phyloP scores from a whole-genome alignment of 2,888 invertebrate genomes.

The Pantelozetes paolii region DNA sequence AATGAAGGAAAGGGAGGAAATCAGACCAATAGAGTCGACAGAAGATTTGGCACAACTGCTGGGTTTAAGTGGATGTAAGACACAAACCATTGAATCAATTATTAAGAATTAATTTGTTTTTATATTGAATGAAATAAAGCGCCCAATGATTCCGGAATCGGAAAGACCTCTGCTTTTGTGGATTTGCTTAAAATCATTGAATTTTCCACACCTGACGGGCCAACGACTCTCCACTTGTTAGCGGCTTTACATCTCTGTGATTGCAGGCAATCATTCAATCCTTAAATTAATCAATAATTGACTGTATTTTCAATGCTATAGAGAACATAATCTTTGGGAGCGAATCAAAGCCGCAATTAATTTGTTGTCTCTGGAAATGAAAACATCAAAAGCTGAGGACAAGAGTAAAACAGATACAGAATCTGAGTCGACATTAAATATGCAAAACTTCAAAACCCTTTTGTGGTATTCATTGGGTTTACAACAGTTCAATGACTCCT shows the following conservation, averaged over 20 bases:
- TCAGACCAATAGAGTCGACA: conserved; percentile 33
- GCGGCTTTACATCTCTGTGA: conserved; percentile 37
- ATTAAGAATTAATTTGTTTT: background rate
- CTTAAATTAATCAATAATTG: background rate
- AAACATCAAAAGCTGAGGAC: background rate
- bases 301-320: background rate
- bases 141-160: background rate
- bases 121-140: background rate
- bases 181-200: conserved; percentile 35
- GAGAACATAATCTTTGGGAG: conserved; percentile 38
- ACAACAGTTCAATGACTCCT: conserved; percentile 37
- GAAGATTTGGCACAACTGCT: conserved; percentile 21
- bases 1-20: conserved; percentile 9
- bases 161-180: background rate
- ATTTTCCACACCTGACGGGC: background rate
- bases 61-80: conserved; percentile 6
- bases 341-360: conserved; percentile 15
- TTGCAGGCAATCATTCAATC: conserved; percentile 9
- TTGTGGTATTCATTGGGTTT: conserved; percentile 40
- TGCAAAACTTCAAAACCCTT: conserved; percentile 25
- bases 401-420: background rate
- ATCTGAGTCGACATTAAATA: conserved; percentile 4
- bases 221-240: conserved; percentile 38
- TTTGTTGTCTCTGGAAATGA: conserved; percentile 18
- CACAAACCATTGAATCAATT: background rate